A percentile compares a stretch with the other conserved stretches of the same genome.
phyloP scores from a whole-genome alignment of 2,797 vertebrate species.

The Knipowitschia caucasica region DNA sequence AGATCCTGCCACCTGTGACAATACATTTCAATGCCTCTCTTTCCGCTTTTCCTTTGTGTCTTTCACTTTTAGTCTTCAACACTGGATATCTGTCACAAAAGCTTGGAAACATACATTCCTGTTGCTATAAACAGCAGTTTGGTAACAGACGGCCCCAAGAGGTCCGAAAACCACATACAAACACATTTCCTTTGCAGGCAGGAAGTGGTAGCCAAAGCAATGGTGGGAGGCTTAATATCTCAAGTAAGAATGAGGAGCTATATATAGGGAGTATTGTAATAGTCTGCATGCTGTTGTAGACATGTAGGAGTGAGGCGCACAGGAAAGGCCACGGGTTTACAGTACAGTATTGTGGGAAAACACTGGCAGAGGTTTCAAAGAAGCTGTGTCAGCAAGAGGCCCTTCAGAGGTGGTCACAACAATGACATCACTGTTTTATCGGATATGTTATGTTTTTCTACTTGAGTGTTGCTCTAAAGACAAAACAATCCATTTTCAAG shows the following conservation, averaged over 20 bases:
- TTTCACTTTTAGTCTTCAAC: slow-evolving; percentile 12
- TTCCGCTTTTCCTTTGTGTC: slow-evolving; percentile 3
- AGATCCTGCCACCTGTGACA: slow-evolving; percentile 25
- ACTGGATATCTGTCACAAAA: slow-evolving; percentile 35
- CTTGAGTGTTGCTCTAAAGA: neutral
- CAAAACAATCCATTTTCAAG: neutral
- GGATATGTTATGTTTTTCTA: slow-evolving; percentile 7
- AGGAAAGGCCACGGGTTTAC: slow-evolving; percentile 56
- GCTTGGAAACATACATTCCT: slow-evolving; percentile 51
- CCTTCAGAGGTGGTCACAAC: slow-evolving; percentile 24
- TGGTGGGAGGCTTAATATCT: slow-evolving; percentile 65
- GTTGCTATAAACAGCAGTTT: slow-evolving; percentile 48
- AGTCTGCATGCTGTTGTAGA: slow-evolving; percentile 44
- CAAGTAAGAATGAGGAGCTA: slow-evolving; percentile 56
- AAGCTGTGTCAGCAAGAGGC: slow-evolving; percentile 45
- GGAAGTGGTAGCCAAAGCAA: slow-evolving; percentile 57
- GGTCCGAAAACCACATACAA: slow-evolving; percentile 52
- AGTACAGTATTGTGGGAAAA: slow-evolving; percentile 51
- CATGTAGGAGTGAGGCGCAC: slow-evolving; percentile 33
- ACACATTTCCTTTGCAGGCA: slow-evolving; percentile 60
- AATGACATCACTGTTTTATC: slow-evolving; percentile 24
- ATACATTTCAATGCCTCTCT: slow-evolving; percentile 10
- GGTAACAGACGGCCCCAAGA: slow-evolving; percentile 38
- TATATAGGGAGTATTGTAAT: slow-evolving; percentile 74
- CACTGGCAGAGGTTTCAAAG: slow-evolving; percentile 49